These are phyloP conservation scores for Aporophyla nigra DNA, from an alignment of 2,888 invertebrate species.

Conservation along the genomic window DNA sequence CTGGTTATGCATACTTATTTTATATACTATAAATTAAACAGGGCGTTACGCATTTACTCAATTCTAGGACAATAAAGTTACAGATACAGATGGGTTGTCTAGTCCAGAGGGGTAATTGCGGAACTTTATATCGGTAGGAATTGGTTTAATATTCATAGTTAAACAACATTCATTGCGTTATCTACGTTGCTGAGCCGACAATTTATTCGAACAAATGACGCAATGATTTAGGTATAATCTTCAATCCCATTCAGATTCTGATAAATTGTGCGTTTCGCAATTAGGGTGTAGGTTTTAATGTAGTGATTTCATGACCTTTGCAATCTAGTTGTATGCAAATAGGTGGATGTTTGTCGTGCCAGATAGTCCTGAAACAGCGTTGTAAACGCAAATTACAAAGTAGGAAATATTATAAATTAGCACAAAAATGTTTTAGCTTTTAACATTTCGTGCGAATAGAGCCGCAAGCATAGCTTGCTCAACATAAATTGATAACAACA, in stretches of 20 bases:
- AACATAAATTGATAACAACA: constrained; percentile 17
- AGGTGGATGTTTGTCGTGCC: neutral
- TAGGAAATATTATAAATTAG: constrained; percentile 4
- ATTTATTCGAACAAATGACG: too few relatives aligned
- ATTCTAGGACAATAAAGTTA: neutral
- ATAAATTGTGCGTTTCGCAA: too few relatives aligned
- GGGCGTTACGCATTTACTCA: neutral
- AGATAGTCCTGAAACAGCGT: constrained; percentile 5
- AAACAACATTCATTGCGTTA: too few relatives aligned
- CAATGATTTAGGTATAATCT: too few relatives aligned
- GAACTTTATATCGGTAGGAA: too few relatives aligned
- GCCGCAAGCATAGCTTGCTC: neutral
- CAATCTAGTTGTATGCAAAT: neutral
- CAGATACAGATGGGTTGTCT: neutral
- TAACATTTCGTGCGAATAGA: neutral
- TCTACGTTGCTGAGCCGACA: too few relatives aligned
- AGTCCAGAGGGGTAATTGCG: too few relatives aligned
- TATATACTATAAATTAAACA: neutral
- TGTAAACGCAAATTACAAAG: constrained; percentile 5
- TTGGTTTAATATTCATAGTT: too few relatives aligned
- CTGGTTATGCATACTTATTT: neutral
- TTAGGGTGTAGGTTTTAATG: too few relatives aligned
- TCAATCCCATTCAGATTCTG: too few relatives aligned
- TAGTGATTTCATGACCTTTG: neutral
- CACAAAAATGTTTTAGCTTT: neutral